phyloP scores from a whole-genome alignment of 2,797 vertebrate genomes.

The Channa striata region DNA sequence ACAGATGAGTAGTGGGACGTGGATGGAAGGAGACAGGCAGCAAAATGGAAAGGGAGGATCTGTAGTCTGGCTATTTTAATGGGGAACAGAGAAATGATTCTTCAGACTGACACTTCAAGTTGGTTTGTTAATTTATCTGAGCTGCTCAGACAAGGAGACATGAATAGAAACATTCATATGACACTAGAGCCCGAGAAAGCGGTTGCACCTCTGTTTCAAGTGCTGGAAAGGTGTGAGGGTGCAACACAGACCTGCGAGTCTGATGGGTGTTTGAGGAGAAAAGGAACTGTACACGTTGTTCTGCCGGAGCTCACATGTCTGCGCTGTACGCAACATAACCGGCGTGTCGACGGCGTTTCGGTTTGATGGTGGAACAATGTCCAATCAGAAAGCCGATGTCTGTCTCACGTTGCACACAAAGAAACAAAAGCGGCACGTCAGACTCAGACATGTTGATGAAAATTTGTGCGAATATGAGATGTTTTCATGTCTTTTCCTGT shows the following conservation, averaged over 20 bases:
- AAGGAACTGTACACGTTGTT: not conserved
- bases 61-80: conserved; percentile 71
- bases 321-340: not conserved
- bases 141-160: conserved; percentile 63
- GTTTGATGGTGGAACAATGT: too few relatives aligned
- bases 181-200: conserved; percentile 19
- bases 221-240: conserved; percentile 12
- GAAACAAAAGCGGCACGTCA: too few relatives aligned
- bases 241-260: conserved; percentile 7
- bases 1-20: conserved; percentile 70
- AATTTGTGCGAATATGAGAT: too few relatives aligned
- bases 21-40: conserved; percentile 75
- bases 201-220: conserved; percentile 42
- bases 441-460: too few relatives aligned
- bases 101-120: conserved; percentile 72
- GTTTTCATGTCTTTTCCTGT: too few relatives aligned
- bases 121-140: conserved; percentile 74
- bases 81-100: conserved; percentile 68
- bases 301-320: not conserved
- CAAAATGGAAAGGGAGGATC: conserved; percentile 73
- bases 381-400: too few relatives aligned
- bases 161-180: conserved; percentile 50
- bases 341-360: too few relatives aligned
- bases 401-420: too few relatives aligned
- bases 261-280: not conserved